These are phyloP conservation scores for Pachyramphus minor DNA, from an alignment of 2,113 vertebrate species.

Conservation along the genomic window DNA sequence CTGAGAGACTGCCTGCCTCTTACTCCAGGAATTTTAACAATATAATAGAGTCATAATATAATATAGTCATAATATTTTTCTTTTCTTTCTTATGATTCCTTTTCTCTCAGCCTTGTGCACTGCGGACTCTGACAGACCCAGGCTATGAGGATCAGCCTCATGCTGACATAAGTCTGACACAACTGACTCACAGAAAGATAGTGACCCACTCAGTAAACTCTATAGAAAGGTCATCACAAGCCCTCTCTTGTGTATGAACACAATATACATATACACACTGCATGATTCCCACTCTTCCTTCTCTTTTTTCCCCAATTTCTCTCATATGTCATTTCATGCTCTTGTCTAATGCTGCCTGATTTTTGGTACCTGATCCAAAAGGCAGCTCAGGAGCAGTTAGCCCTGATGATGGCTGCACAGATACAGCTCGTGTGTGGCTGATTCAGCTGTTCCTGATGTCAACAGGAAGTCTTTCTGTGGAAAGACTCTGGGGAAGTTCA, in stretches of 20 bases:
- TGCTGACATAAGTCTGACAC: neutral
- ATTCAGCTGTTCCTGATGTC: neutral
- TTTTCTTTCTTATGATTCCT: neutral
- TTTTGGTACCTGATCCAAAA: neutral
- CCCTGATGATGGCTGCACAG: neutral
- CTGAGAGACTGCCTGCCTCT: neutral
- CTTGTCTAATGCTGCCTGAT: neutral
- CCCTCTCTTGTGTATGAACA: neutral
- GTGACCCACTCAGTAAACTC: neutral
- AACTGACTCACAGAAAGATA: neutral
- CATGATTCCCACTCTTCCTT: neutral
- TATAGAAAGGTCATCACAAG: neutral
- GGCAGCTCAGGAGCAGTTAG: neutral
- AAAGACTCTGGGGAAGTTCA: neutral
- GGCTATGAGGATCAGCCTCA: neutral
- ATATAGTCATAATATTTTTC: too few species aligned
- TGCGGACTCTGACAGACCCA: accelerated
- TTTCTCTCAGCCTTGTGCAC: neutral
- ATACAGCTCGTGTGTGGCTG: neutral
- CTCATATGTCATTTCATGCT: neutral
- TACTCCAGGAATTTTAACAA: neutral
- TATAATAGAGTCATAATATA: neutral
- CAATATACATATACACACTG: neutral
- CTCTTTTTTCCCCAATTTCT: neutral
- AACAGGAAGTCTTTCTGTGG: neutral